Percentiles rank a stretch among this genome's conserved stretches.
Evolutionary conservation across 2,888 invertebrate genomes (phyloP).

Genomic region (Bruchidius siliquastri): DNA sequence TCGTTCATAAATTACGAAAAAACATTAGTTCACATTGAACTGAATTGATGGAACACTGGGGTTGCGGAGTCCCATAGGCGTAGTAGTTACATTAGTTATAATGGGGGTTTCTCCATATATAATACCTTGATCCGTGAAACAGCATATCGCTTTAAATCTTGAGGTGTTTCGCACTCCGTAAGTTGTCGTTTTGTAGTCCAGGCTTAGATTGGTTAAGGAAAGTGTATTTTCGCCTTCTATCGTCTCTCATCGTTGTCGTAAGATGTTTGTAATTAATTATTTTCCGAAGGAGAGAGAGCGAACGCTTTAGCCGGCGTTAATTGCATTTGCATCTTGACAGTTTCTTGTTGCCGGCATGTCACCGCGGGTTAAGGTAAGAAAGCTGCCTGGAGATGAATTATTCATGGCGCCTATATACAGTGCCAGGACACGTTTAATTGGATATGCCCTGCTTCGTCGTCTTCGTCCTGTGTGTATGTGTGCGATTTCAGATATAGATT

Average conservation of each 20-base stretch:
- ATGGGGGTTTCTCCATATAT: no score
- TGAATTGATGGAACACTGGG: no score
- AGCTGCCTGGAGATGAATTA: conserved; percentile 46
- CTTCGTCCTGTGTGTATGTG: not conserved
- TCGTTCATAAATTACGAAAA: no score
- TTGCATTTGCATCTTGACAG: conserved; percentile 50
- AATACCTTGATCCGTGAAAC: no score
- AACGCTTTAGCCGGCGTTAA: conserved; percentile 47
- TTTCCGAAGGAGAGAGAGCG: conserved; percentile 35
- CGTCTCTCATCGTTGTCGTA: conserved; percentile 9
- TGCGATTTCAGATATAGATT: conserved; percentile 46
- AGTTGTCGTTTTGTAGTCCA: not conserved
- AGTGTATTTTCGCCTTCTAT: not conserved
- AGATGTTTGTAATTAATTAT: conserved; percentile 44
- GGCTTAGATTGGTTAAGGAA: not conserved
- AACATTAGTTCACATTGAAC: no score
- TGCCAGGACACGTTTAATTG: conserved; percentile 46
- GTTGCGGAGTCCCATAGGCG: no score
- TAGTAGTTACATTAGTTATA: no score
- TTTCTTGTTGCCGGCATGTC: conserved; percentile 48
- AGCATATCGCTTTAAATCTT: not conserved
- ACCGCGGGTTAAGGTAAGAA: conserved; percentile 48
- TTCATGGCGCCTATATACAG: conserved; percentile 38
- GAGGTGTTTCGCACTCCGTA: not conserved
- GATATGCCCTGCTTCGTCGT: conserved; percentile 39